phyloP scores from a whole-genome alignment of 2,888 invertebrate species.

The Hartigia nigra region DNA sequence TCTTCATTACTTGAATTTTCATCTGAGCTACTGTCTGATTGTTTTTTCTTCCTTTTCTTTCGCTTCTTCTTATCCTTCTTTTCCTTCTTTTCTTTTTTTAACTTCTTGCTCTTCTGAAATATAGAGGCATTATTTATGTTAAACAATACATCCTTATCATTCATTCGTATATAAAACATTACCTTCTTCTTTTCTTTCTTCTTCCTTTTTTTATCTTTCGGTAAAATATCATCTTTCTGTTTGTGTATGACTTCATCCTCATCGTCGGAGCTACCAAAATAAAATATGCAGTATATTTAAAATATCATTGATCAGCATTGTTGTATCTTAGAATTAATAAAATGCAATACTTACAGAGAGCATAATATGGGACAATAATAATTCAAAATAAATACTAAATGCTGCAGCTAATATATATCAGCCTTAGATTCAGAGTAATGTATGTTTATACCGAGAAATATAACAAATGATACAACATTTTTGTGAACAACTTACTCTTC shows the following conservation, averaged over 20 bases:
- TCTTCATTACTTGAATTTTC: conserved; percentile 50
- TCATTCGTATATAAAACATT: conserved; percentile 8
- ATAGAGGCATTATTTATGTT: background rate
- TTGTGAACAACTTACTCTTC: conserved; percentile 70
- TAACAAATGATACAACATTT: background rate
- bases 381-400: background rate
- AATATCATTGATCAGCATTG: background rate
- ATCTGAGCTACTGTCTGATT: conserved; percentile 48
- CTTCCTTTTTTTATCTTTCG: conserved; percentile 66
- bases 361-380: background rate
- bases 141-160: background rate
- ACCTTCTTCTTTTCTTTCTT: conserved; percentile 66
- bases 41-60: conserved; percentile 70
- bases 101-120: conserved; percentile 64
- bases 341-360: background rate
- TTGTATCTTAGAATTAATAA: background rate
- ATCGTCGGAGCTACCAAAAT: conserved; percentile 57
- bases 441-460: conserved; percentile 16
- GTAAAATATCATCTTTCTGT: conserved; percentile 68
- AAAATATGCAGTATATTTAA: background rate
- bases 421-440: conserved; percentile 4
- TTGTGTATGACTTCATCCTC: conserved; percentile 56
- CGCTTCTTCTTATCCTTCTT: conserved; percentile 70
- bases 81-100: conserved; percentile 66
- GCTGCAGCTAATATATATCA: background rate